Evolutionary conservation across 2,888 invertebrate genomes (phyloP).

Genomic region (Ornithoptera alexandrae): DNA sequence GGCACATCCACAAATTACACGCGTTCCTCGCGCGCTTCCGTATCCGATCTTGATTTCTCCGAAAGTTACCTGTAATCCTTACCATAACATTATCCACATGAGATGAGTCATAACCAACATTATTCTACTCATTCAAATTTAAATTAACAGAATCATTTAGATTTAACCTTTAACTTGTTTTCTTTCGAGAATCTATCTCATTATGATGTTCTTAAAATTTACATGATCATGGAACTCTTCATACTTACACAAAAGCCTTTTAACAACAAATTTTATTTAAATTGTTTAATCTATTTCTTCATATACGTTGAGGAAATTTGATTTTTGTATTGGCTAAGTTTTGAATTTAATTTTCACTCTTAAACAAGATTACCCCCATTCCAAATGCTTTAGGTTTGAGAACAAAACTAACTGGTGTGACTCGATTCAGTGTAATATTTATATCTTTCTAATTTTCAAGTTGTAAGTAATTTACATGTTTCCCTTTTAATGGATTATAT

Average conservation of each 20-base stretch:
- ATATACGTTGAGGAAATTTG: too few relatives aligned
- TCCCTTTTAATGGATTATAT: not conserved
- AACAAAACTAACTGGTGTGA: not conserved
- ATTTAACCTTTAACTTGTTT: not conserved
- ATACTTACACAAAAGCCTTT: not conserved
- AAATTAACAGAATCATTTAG: not conserved
- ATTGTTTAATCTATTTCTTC: too few relatives aligned
- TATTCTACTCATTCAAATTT: not conserved
- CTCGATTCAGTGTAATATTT: not conserved
- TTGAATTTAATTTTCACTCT: not conserved
- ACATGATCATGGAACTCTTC: not conserved
- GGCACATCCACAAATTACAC: conserved; percentile 90
- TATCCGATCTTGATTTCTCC: conserved; percentile 92
- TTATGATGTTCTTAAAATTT: not conserved
- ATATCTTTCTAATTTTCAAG: not conserved
- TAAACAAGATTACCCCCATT: not conserved
- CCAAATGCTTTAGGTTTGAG: not conserved
- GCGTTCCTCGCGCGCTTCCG: conserved; percentile 89
- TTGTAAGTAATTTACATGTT: not conserved
- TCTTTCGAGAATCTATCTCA: not conserved
- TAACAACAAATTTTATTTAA: not conserved
- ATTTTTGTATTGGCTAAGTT: too few relatives aligned
- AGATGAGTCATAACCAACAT: conserved; percentile 12
- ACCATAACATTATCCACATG: conserved; percentile 4
- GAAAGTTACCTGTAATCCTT: conserved; percentile 88